Percentiles rank a stretch among this genome's conserved stretches.
Evolutionary conservation across 2,797 vertebrate species (phyloP).

Genomic region (Phoxinus dragarum): DNA sequence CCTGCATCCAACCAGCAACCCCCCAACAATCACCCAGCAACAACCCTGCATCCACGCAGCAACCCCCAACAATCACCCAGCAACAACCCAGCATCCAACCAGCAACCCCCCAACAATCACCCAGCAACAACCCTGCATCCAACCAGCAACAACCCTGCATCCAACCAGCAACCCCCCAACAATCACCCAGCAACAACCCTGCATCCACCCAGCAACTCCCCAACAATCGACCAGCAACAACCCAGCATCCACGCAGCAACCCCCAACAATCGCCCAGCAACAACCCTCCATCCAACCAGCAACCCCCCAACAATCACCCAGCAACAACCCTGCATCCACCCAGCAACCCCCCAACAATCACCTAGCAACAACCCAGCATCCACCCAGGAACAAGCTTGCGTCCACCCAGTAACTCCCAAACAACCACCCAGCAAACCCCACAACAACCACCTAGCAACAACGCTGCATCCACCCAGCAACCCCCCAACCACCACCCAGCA

Average conservation of each 20-base stretch:
- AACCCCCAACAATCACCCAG: not conserved
- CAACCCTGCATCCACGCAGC: not conserved
- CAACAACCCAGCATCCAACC: too few relatives aligned
- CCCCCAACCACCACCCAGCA: not conserved
- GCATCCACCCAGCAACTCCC: not conserved
- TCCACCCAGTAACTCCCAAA: not conserved
- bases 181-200: not conserved
- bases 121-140: too few relatives aligned
- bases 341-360: not conserved
- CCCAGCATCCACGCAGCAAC: not conserved
- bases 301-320: not conserved
- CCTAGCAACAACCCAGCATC: not conserved
- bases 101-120: too few relatives aligned
- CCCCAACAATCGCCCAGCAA: not conserved
- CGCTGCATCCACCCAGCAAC: not conserved
- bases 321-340: not conserved
- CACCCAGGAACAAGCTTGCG: accelerated
- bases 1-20: accelerated
- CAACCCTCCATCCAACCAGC: accelerated
- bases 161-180: too few relatives aligned
- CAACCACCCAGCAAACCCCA: not conserved
- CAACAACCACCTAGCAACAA: not conserved
- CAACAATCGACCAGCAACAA: not conserved
- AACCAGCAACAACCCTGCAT: too few relatives aligned
- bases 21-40: not conserved